phyloP scores from a whole-genome alignment of 2,888 invertebrate genomes.

The Gryllus longicercus region DNA sequence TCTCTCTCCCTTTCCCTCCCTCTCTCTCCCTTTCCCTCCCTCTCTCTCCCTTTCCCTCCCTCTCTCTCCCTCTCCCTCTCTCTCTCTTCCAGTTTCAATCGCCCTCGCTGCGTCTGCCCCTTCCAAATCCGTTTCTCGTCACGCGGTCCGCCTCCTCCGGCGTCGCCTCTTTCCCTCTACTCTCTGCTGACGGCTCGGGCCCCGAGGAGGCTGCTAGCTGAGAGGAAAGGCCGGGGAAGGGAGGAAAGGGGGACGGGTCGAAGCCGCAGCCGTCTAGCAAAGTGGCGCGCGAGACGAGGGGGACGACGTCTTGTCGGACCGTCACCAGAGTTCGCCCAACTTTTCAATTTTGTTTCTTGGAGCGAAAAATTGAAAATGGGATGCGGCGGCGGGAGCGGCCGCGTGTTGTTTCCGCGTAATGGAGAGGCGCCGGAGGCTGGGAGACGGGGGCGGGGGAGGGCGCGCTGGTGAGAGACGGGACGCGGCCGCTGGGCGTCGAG shows the following conservation, averaged over 20 bases:
- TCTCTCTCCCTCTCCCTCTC: too few relatives aligned
- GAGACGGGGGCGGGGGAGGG: neutral
- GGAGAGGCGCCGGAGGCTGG: neutral
- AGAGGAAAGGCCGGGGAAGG: neutral
- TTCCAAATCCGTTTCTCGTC: too few relatives aligned
- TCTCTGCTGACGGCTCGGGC: too few relatives aligned
- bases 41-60: too few relatives aligned
- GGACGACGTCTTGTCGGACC: neutral
- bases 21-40: too few relatives aligned
- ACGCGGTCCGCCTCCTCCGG: too few relatives aligned
- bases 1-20: too few relatives aligned
- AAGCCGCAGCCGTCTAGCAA: neutral
- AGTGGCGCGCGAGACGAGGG: neutral
- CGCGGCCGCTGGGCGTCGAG: neutral
- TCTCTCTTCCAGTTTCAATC: too few relatives aligned
- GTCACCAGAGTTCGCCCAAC: slow-evolving; percentile 18
- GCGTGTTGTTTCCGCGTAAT: slow-evolving; percentile 40
- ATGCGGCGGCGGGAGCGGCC: neutral
- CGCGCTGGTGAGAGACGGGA: neutral
- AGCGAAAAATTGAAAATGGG: slow-evolving; percentile 27
- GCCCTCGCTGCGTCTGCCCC: too few relatives aligned
- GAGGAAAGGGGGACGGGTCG: neutral
- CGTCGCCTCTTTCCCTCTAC: too few relatives aligned
- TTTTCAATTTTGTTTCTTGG: slow-evolving; percentile 27
- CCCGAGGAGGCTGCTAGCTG: neutral